Conservation (phyloP, 2,888 invertebrate genomes). For the Athalia rosae region DNA sequence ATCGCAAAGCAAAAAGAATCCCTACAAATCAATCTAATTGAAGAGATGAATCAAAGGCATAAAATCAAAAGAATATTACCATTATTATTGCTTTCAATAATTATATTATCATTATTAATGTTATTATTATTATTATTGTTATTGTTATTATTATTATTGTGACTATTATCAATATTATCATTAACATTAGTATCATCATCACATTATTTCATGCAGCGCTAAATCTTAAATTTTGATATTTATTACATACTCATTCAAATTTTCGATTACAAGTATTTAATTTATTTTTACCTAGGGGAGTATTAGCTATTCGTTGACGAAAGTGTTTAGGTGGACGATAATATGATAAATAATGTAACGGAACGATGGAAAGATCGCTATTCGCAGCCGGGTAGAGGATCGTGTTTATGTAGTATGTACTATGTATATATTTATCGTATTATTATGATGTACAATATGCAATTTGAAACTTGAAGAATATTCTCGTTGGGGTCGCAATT, state of each 20-base stretch:
- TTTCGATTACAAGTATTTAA: constrained; percentile 2
- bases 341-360: neutral
- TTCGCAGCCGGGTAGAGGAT: constrained; percentile 6
- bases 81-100: neutral
- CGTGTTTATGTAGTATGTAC: neutral
- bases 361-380: constrained; percentile 24
- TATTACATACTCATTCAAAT: constrained; percentile 14
- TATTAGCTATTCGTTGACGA: constrained; percentile 24
- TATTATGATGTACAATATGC: too few relatives aligned
- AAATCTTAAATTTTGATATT: constrained; percentile 9
- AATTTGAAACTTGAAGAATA: too few relatives aligned
- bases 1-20: neutral
- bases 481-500: too few relatives aligned
- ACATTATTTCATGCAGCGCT: neutral
- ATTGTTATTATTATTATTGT: neutral
- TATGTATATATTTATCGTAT: neutral
- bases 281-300: constrained; percentile 34
- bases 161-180: constrained; percentile 5
- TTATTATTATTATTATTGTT: constrained; percentile 12
- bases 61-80: constrained; percentile 52
- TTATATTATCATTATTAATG: constrained; percentile 10
- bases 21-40: neutral
- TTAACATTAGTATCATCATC: neutral
- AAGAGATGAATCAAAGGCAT: constrained; percentile 51
- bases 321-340: constrained; percentile 35